Conservation (phyloP, 2,797 vertebrate species). For the Lerista edwardsae region DNA sequence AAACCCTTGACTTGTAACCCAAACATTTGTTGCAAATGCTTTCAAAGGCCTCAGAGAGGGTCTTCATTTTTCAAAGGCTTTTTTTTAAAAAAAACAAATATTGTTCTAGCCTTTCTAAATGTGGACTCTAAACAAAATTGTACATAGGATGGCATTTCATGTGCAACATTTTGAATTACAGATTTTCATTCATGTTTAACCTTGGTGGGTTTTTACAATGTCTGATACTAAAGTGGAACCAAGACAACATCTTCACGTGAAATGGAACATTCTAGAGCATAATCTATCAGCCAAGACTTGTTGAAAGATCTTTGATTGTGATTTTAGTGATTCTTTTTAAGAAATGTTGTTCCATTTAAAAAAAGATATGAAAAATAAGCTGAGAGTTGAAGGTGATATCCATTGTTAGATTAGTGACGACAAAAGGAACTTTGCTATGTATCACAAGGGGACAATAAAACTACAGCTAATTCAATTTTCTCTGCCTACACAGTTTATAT, state of each 20-base stretch:
- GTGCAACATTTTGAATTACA: conserved; percentile 30
- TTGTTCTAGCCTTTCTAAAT: conserved; percentile 18
- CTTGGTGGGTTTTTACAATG: neutral
- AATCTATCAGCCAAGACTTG: neutral
- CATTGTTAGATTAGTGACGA: conserved; percentile 5
- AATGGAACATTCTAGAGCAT: neutral
- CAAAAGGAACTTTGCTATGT: neutral
- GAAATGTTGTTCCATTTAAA: neutral
- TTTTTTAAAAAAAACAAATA: neutral
- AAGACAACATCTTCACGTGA: neutral
- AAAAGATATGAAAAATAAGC: neutral
- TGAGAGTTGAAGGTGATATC: neutral
- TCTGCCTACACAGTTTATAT: neutral
- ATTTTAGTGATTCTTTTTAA: neutral
- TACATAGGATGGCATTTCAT: conserved; percentile 10
- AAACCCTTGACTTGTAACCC: conserved; percentile 20
- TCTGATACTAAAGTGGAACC: neutral
- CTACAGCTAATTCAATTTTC: conserved; percentile 4
- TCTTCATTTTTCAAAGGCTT: conserved; percentile 1
- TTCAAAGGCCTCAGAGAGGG: neutral
- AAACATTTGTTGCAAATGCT: conserved; percentile 28
- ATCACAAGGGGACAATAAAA: neutral
- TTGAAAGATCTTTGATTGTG: neutral
- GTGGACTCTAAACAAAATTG: neutral
- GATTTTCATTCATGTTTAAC: neutral